Evolutionary conservation across 2,797 vertebrate genomes (phyloP), one percentile per base, ranked within the genome.

Genomic region (Buphagus erythrorhynchus): DNA sequence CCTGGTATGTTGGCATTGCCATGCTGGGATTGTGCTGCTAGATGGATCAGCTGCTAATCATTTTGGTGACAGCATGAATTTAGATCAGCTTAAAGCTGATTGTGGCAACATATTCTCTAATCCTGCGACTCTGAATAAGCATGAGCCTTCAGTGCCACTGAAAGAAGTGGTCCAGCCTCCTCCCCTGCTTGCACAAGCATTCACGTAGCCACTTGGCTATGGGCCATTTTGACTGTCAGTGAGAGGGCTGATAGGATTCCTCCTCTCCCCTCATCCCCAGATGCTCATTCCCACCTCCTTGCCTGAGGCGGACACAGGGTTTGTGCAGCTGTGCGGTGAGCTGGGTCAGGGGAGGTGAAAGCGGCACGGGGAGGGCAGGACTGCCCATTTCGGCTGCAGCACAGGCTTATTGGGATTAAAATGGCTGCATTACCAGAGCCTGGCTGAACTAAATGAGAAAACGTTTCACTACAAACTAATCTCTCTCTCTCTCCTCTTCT

Each of bases 301-400:
- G 13, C 69, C 85, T 0, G 11, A 77, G 31, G 29, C 82, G 72
- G 58, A 49, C 18, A 2, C 29, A 2, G 91, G 43, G 1, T 83
- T 89, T 80, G 90, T 90, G 91, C 90, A 93, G 94, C 91, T 95
- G 94, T 86, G 95, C 2, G 1, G 81, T 24, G 72, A 86, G 79
- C 49, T 15, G 20, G 94, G 94, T 95, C 94, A 95, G 85, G 29
- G 72, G 90, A 94, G 85, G 96, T 95, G 95, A 95, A 65, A 86
- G 59, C 40, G 3, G 91, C 90, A 80, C 0, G 0, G 79, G 35
- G 79, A 90, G 90, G 88, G 85, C 93, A 94, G 85, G 67, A 45
- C 62, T 96, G 93, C 88, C 92, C 90, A 45, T 88, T 94, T 94
- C 1, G 15, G 69, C 75, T 43, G 78, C 74, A 29, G 86, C 2